Conservation (phyloP, 2,797 vertebrate species). For the Dendrocincla tyrannina region DNA sequence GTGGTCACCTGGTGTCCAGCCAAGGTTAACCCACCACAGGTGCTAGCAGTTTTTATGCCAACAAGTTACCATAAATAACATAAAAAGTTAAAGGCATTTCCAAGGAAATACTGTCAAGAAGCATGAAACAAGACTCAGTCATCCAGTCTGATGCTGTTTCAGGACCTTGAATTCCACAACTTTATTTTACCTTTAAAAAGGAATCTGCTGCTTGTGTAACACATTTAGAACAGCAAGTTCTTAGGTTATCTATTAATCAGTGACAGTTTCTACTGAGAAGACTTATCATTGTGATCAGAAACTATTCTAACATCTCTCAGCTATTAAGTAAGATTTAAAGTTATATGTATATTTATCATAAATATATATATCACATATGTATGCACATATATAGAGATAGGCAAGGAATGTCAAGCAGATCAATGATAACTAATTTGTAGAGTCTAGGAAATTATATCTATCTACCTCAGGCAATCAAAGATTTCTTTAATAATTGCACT, state of each 20-base stretch:
- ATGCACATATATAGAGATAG: constrained; percentile 45
- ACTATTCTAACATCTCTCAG: constrained; percentile 69
- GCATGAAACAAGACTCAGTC: background rate
- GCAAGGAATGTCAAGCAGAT: constrained; percentile 68
- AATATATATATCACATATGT: background rate
- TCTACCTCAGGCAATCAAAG: constrained; percentile 70
- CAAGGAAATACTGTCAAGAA: background rate
- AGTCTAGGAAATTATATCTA: constrained; percentile 69
- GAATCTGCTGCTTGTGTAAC: background rate
- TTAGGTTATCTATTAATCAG: constrained; percentile 66
- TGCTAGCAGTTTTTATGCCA: background rate
- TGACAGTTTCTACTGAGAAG: constrained; percentile 61
- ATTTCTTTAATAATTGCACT: constrained; percentile 75
- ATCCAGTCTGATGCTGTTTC: background rate
- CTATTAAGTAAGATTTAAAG: constrained; percentile 68
- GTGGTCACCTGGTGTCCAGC: background rate
- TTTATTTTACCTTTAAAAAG: constrained; percentile 37
- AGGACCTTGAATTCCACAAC: background rate
- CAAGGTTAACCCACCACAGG: background rate
- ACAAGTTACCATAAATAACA: background rate
- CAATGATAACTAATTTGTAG: constrained; percentile 75
- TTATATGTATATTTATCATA: constrained; percentile 3
- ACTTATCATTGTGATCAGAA: constrained; percentile 58
- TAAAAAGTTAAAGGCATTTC: background rate
- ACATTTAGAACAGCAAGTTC: constrained; percentile 5